Evolutionary conservation across 2,888 invertebrate genomes (phyloP), one percentile per base, ranked within the genome.

Genomic region (Lepidonotus clava): DNA sequence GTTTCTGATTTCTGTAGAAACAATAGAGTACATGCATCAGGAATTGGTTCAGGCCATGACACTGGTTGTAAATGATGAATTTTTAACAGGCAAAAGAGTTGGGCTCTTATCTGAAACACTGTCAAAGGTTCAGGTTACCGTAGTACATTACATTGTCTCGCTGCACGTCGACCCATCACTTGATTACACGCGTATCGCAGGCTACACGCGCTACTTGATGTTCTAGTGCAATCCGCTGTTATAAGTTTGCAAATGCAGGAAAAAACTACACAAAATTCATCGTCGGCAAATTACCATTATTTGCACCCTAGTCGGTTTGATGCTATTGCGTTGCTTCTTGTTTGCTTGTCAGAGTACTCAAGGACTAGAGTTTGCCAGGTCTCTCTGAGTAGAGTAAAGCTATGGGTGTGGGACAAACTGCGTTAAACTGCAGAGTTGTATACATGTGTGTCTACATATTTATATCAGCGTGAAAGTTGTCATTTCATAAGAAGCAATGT

Each of bases 121-220:
- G n/a, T n/a, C n/a, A n/a, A n/a, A n/a, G n/a, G n/a, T n/a, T n/a
- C n/a, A n/a, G n/a, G n/a, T n/a, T n/a, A 38, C 38, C 21, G 34
- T 18, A 36, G 18, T 24, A 34, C 38, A 71, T n/a, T 61, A 71
- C 38, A 38, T 71, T 71, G 71, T 71, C 38, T 71, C 34, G 14
- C 38, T 38, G 71, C 71, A 71, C 71, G 21, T 71, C 38, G 71
- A 71, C 71, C 38, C 71, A 71, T 36, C 71, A 71, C 71, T 71
- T 71, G 71, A 71, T 71, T 71, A 71, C 24, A 11, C 5, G 28
- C 28, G 28, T 61, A 61, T 71, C 38, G 38, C 71, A 71, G 71
- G 34, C 71, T 71, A 38, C n/a, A n/a, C n/a, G n/a, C n/a, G n/a
- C n/a, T 71, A 71, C 71, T 71, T 71, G 71, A 71, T 61, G 24